Conservation (phyloP, 2,888 invertebrate genomes). For the Lithodes maja region DNA sequence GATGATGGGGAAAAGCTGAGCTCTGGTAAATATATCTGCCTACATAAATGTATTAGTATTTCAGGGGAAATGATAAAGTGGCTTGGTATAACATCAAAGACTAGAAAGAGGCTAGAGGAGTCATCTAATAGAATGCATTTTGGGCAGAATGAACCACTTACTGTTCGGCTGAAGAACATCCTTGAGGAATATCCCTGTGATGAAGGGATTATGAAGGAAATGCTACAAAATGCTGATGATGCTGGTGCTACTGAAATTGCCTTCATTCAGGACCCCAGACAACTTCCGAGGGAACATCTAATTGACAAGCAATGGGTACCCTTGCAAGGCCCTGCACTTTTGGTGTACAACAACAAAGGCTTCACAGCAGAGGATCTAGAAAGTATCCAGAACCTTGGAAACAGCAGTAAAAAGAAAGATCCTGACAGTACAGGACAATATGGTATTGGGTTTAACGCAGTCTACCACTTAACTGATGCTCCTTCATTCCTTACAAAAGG, state of each 20-base stretch:
- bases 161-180: constrained; percentile 37
- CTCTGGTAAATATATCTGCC: constrained; percentile 21
- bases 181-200: constrained; percentile 48
- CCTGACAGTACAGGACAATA: constrained; percentile 50
- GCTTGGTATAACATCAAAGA: constrained; percentile 43
- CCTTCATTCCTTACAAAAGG: constrained; percentile 53
- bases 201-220: constrained; percentile 47
- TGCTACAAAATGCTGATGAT: constrained; percentile 58
- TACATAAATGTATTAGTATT: constrained; percentile 15
- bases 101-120: constrained; percentile 29
- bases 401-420: constrained; percentile 41
- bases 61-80: constrained; percentile 17
- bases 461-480: constrained; percentile 52
- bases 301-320: constrained; percentile 35
- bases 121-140: constrained; percentile 36
- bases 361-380: constrained; percentile 42
- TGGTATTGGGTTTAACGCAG: constrained; percentile 57
- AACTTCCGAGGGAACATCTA: constrained; percentile 27
- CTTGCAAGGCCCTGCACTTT: constrained; percentile 41
- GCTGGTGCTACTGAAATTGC: constrained; percentile 49
- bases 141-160: constrained; percentile 50
- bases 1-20: constrained; percentile 27
- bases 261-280: constrained; percentile 36
- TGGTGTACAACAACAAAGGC: constrained; percentile 50
- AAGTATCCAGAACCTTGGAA: constrained; percentile 46